These are phyloP conservation scores for Lathamus discolor DNA, from an alignment of 2,113 vertebrate genomes.

Conservation along the genomic window DNA sequence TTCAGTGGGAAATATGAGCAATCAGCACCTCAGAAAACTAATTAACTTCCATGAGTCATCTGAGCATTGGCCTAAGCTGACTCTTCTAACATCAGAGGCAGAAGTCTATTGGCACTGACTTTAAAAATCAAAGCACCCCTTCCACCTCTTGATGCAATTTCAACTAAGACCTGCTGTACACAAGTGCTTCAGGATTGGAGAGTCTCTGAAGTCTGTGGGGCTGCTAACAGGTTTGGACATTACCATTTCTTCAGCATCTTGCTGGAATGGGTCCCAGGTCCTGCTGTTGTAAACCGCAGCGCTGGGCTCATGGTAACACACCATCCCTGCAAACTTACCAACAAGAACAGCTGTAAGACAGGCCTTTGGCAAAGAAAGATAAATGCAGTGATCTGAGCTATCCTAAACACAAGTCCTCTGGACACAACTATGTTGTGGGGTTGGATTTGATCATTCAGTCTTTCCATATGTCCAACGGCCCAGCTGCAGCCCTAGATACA, in stretches of 20 bases:
- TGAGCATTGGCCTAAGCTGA: not conserved
- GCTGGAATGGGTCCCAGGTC: not conserved
- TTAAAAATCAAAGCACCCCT: not conserved
- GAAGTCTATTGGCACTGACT: not conserved
- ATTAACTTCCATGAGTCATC: slow-evolving; percentile 43
- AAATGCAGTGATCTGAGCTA: not conserved
- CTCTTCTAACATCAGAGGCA: not conserved
- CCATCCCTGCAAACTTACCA: not conserved
- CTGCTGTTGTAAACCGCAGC: not conserved
- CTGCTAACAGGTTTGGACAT: not conserved
- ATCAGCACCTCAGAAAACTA: slow-evolving; percentile 45
- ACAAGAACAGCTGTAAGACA: not conserved
- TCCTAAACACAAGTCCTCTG: fast-evolving
- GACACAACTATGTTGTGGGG: fast-evolving
- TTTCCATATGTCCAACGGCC: fast-evolving
- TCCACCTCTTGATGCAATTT: not conserved
- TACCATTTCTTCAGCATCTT: not conserved
- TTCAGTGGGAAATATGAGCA: not conserved
- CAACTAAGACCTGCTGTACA: not conserved
- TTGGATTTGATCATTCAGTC: not conserved
- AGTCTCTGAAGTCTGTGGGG: not conserved
- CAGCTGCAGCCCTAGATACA: not conserved
- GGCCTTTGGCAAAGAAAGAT: not conserved
- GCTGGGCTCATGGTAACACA: not conserved
- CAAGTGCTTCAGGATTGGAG: not conserved